Evolutionary conservation across 1,140 invertebrate species (phyloP).

Genomic region (Venustaconcha ellipsiformis): DNA sequence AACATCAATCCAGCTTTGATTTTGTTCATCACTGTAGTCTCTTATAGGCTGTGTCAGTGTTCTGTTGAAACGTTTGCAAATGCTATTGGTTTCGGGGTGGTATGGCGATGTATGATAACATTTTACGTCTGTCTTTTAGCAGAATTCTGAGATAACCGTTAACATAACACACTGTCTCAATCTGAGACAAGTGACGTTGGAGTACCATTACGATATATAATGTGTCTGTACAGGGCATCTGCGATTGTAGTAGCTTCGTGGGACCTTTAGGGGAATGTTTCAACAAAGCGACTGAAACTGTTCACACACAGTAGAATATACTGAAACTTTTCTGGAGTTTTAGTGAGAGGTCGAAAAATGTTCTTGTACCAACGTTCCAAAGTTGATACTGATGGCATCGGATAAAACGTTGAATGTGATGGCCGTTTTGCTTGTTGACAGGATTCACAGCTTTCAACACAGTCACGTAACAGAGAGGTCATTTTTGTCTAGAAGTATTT

Average conservation of each 20-base stretch:
- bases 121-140: too few relatives aligned
- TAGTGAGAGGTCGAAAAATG: slow-evolving; percentile 31
- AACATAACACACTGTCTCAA: slow-evolving; percentile 22
- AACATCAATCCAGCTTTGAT: slow-evolving; percentile 24
- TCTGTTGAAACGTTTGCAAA: slow-evolving; percentile 30
- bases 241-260: slow-evolving; percentile 13
- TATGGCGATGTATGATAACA: slow-evolving; percentile 38
- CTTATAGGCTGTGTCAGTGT: slow-evolving; percentile 20
- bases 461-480: slow-evolving; percentile 13
- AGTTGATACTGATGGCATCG: slow-evolving; percentile 14
- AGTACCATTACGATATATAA: slow-evolving; percentile 16
- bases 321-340: slow-evolving; percentile 17
- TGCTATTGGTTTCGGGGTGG: slow-evolving; percentile 44
- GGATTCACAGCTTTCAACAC: slow-evolving; percentile 16
- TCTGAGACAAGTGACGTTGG: slow-evolving; percentile 14
- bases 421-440: slow-evolving; percentile 22
- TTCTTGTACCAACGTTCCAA: slow-evolving; percentile 30
- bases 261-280: too few relatives aligned
- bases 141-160: slow-evolving; percentile 8
- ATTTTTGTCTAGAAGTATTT: slow-evolving; percentile 28
- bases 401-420: slow-evolving; percentile 8
- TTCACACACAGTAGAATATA: slow-evolving; percentile 35
- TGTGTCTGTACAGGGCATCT: slow-evolving; percentile 4
- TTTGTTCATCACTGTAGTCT: slow-evolving; percentile 23
- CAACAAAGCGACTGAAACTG: slow-evolving; percentile 4